phyloP scores from a whole-genome alignment of 35 echinoderm and acorn worm species.

The Apostichopus californicus region DNA sequence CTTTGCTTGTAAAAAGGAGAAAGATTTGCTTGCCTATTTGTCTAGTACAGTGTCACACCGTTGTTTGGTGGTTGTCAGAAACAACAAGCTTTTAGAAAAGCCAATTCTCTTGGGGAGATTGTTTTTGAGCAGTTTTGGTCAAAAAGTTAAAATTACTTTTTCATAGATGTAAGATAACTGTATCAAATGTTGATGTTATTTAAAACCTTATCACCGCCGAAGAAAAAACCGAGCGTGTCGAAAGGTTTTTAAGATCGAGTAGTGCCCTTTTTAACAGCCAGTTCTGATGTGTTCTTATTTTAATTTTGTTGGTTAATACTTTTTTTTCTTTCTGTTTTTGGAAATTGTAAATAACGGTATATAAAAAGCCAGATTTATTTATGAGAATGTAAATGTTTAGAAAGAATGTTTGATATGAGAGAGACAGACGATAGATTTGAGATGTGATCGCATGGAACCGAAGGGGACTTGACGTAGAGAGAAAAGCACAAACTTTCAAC shows the following conservation, averaged over 20 bases:
- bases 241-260: neutral
- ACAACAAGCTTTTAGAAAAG: no score
- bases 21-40: neutral
- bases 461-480: neutral
- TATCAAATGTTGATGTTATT: constrained; percentile 8
- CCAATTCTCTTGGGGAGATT: no score
- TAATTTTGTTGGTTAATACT: neutral
- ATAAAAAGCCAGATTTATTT: constrained; percentile 14
- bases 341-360: neutral
- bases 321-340: neutral
- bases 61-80: neutral
- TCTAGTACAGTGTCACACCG: neutral
- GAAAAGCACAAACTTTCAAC: neutral
- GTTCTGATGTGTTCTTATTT: constrained; percentile 5
- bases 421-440: neutral
- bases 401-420: neutral
- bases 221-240: neutral
- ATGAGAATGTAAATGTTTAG: constrained; percentile 14
- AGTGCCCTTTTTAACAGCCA: neutral
- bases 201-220: neutral
- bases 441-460: neutral
- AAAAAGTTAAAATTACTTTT: no score
- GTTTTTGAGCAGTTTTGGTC: no score
- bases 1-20: neutral
- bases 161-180: neutral